phyloP scores from a whole-genome alignment of 2,797 vertebrate species.

The Danio tinwini region DNA sequence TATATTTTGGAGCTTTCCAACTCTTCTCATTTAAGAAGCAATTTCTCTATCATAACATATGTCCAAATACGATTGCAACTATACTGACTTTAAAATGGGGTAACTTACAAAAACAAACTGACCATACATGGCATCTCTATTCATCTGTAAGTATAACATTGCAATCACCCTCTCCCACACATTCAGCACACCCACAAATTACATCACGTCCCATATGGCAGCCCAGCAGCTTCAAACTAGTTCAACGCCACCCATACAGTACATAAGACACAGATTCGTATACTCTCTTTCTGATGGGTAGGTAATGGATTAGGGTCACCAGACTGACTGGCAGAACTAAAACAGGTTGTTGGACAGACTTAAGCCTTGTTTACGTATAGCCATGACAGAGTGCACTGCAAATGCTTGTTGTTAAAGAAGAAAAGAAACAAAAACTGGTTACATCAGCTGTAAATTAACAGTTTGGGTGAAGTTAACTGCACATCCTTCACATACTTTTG shows the following conservation, averaged over 20 bases:
- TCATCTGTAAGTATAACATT: slow-evolving; percentile 8
- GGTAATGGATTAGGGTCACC: slow-evolving; percentile 43
- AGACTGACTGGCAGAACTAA: slow-evolving; percentile 25
- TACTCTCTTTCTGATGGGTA: slow-evolving; percentile 24
- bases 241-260: slow-evolving; percentile 23
- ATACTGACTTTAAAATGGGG: not conserved
- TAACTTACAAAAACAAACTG: not conserved
- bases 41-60: no score
- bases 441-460: slow-evolving; percentile 5
- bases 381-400: not conserved
- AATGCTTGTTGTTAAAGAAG: not conserved
- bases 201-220: slow-evolving; percentile 42
- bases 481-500: not conserved
- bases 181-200: slow-evolving; percentile 10
- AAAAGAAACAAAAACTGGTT: not conserved
- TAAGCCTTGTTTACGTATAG: slow-evolving; percentile 27
- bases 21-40: no score
- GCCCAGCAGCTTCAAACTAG: slow-evolving; percentile 25
- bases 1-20: no score
- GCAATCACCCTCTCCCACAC: slow-evolving; percentile 18
- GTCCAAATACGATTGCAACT: no score
- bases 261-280: slow-evolving; percentile 31
- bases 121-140: slow-evolving; percentile 7
- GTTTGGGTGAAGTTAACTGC: slow-evolving; percentile 21
- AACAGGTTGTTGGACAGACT: slow-evolving; percentile 36